Conservation (phyloP, 2,113 vertebrate genomes). For the Chionodraco myersi region DNA sequence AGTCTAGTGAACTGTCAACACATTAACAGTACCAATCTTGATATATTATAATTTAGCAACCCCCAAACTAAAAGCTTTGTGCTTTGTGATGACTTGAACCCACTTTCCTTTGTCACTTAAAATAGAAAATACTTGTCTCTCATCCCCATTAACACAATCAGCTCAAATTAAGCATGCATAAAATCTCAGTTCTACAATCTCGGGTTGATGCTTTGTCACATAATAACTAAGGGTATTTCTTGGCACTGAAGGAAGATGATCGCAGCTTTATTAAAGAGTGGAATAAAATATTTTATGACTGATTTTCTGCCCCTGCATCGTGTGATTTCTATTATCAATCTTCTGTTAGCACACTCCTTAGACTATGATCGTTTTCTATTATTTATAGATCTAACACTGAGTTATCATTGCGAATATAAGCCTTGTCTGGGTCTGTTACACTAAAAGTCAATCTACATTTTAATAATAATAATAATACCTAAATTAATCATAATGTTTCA, state of each 20-base stretch:
- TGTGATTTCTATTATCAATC: conserved; percentile 3
- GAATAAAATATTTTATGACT: conserved; percentile 27
- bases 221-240: conserved; percentile 20
- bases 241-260: conserved; percentile 20
- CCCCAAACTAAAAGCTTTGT: conserved; percentile 20
- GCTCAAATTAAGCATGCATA: background rate
- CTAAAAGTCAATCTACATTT: background rate
- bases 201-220: conserved; percentile 40
- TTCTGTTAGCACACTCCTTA: conserved; percentile 3
- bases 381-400: background rate
- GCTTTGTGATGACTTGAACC: conserved; percentile 3
- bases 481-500: background rate
- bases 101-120: conserved; percentile 26
- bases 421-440: background rate
- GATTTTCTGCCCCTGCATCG: conserved; percentile 12
- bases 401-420: background rate
- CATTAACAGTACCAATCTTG: background rate
- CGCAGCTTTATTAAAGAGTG: conserved; percentile 10
- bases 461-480: background rate
- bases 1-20: background rate
- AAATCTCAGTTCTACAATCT: conserved; percentile 13
- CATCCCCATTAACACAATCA: conserved; percentile 7
- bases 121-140: conserved; percentile 12
- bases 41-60: background rate
- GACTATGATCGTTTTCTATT: background rate